Percentiles rank a stretch among this genome's conserved stretches.
These are phyloP conservation scores for Ameiurus melas DNA, from an alignment of 2,113 vertebrate genomes.

Conservation along the genomic window DNA sequence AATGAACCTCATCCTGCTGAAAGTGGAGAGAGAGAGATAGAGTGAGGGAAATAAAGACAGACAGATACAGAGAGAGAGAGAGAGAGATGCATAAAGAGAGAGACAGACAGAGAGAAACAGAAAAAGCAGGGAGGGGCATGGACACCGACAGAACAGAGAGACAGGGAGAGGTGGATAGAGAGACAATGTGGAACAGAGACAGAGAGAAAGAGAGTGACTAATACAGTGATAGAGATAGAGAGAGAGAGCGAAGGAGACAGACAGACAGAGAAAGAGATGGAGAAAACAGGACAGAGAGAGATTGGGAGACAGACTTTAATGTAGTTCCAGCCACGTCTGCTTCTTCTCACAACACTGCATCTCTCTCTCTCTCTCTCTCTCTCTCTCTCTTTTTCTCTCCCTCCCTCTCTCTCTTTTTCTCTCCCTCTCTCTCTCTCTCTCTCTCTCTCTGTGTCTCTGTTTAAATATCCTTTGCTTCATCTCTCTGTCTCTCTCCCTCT, in stretches of 20 bases:
- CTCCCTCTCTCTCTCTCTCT: constrained; percentile 25
- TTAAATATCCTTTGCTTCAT: not conserved
- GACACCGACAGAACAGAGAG: not conserved
- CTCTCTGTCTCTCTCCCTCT: constrained; percentile 28
- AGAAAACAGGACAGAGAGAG: too few relatives aligned
- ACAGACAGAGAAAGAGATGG: not conserved
- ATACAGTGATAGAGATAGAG: not conserved
- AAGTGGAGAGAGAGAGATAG: not conserved
- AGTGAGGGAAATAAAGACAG: not conserved
- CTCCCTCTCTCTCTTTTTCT: constrained; percentile 14
- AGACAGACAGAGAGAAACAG: not conserved
- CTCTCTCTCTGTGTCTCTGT: constrained; percentile 31
- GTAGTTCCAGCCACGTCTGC: constrained; percentile 31
- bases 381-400: not conserved
- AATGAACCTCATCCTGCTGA: not conserved
- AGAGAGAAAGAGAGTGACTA: not conserved
- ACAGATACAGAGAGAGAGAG: not conserved
- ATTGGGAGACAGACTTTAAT: not conserved
- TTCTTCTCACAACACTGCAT: constrained; percentile 49
- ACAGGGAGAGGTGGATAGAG: not conserved
- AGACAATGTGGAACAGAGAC: not conserved
- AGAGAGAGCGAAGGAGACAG: not conserved
- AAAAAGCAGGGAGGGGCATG: not conserved
- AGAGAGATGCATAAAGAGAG: not conserved
- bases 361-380: constrained; percentile 49